Conservation (phyloP, 2,113 vertebrate genomes). For the Shinisaurus crocodilurus region DNA sequence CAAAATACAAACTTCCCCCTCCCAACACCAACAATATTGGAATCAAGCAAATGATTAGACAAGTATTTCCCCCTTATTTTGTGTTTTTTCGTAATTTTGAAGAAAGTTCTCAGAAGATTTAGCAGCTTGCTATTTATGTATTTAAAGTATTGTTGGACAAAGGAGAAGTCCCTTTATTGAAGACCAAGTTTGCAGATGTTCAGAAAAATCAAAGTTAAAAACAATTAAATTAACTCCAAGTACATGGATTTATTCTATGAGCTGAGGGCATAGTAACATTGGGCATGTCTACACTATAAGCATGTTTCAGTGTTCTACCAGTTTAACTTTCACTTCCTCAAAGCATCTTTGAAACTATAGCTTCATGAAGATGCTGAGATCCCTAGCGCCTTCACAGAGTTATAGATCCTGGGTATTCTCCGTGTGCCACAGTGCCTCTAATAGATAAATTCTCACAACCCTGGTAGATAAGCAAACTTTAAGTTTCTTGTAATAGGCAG, state of each 20-base stretch:
- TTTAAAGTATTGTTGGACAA: constrained; percentile 3
- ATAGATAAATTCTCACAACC: neutral
- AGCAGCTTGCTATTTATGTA: constrained; percentile 18
- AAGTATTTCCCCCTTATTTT: neutral
- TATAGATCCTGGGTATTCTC: neutral
- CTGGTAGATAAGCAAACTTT: too few relatives aligned
- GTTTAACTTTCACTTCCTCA: neutral
- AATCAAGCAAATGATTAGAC: neutral
- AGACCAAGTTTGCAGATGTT: neutral
- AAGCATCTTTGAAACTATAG: neutral
- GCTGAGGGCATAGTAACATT: neutral
- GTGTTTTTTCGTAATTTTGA: neutral
- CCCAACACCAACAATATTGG: neutral
- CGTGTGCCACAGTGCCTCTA: neutral
- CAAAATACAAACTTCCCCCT: neutral
- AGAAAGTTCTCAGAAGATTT: neutral
- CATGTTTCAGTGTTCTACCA: neutral
- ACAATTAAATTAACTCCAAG: neutral
- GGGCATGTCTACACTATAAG: too few relatives aligned
- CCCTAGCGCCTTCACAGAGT: neutral
- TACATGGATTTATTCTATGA: neutral
- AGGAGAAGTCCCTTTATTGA: constrained; percentile 5
- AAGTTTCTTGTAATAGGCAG: too few relatives aligned
- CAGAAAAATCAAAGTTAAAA: neutral
- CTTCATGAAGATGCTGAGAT: neutral